Base-by-base conservation (phyloP, 2,888 invertebrate species). In the Brachylomia viminalis region DNA sequence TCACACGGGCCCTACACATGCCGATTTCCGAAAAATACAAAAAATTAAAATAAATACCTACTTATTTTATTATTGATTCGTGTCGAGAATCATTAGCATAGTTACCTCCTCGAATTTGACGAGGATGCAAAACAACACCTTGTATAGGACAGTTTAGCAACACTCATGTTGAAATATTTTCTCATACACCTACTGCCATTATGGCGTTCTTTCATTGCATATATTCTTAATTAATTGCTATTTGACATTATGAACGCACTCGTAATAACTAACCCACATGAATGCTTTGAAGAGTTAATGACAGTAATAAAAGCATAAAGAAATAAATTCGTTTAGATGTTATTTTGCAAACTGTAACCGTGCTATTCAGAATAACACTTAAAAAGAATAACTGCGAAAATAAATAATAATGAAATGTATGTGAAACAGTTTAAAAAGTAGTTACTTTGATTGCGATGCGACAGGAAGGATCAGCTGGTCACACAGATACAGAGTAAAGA, bases 231-330 rank as follows among this genome's bases (percentile, higher is more conserved):
- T 61, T 54, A 54, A 61, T 77, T 54, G 30, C n/a, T 15, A 5
- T 47, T 61, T 79, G 77, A 62, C 61, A 70, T 79, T 54, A 79
- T 62, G 38, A 70, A 79, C 61, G 38, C 54, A 62, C 20, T 76
- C 8, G 23, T 47, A 61, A 30, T 54, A 52, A 59, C 17, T 33
- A 17, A 4, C 8, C 1, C 4, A 42, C 65, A 42, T 61, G 17
- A 69, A n/a, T 13, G n/a, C 33, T 69, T 79, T 54, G 5, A 70
- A 61, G 5, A 30, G 13, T 38, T 45, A 61, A 61, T 54, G 11
- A 30, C 47, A 30, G 6, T 17, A 27, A 27, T 23, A 65, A 30
- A 15, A 30, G 30, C 7, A 49, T 52, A 59, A 42, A 77, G 27
- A 79, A 56, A 38, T 61, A 52, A 54, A 78, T 78, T 79, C 0